Percentiles rank a stretch among this genome's conserved stretches.
Evolutionary conservation across 2,888 invertebrate genomes (phyloP).

Genomic region (Limnephilus marmoratus): DNA sequence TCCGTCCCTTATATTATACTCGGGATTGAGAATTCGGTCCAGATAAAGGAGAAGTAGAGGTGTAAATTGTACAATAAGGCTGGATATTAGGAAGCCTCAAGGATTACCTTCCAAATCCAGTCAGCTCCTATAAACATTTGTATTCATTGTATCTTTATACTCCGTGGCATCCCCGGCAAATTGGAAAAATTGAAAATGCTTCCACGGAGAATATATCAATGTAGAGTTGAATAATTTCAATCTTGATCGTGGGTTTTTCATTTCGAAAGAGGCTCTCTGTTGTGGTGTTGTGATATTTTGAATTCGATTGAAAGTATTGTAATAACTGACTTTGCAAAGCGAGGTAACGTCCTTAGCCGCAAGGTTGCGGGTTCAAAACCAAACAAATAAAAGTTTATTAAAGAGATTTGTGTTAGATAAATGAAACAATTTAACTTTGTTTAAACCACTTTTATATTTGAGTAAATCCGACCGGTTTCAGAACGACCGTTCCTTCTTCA

Average conservation of each 20-base stretch:
- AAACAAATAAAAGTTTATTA: no score
- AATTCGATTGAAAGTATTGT: neutral
- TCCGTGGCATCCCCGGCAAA: neutral
- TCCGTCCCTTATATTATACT: constrained; percentile 27
- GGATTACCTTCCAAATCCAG: constrained; percentile 15
- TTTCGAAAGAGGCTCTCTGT: neutral
- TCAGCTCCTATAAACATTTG: constrained; percentile 13
- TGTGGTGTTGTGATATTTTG: neutral
- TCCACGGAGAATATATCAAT: neutral
- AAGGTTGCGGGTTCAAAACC: neutral
- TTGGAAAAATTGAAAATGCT: neutral
- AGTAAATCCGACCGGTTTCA: no score
- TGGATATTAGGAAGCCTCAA: constrained; percentile 25
- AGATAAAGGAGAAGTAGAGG: constrained; percentile 28
- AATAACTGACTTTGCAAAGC: neutral
- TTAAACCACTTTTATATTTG: no score
- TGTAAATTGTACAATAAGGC: constrained; percentile 43
- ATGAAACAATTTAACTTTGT: no score
- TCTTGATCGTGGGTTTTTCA: neutral
- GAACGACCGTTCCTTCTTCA: no score
- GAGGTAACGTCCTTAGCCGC: neutral
- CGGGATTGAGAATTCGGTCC: constrained; percentile 13
- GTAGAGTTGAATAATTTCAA: neutral
- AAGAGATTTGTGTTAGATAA: no score
- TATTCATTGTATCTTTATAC: constrained; percentile 25